These are phyloP conservation scores for Paramacrobiotus metropolitanus DNA, from an alignment of 1,140 invertebrate genomes.

Conservation along the genomic window DNA sequence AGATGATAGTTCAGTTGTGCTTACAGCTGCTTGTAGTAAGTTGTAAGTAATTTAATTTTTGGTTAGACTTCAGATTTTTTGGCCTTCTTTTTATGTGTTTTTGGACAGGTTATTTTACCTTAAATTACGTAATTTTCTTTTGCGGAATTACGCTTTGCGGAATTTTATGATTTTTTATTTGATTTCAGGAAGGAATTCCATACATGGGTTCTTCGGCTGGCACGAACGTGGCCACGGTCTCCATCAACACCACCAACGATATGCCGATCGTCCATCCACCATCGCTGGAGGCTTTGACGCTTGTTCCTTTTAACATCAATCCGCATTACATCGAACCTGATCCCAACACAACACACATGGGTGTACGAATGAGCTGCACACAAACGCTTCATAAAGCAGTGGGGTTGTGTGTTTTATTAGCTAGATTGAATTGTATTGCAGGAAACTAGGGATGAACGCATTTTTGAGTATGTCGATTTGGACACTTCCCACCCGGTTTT, in stretches of 20 bases:
- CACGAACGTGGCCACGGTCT: constrained; percentile 50
- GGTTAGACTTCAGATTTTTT: no score
- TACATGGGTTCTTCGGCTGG: constrained; percentile 59
- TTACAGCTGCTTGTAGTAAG: constrained; percentile 6
- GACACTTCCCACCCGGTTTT: not conserved
- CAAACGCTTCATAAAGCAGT: no score
- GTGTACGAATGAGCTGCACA: no score
- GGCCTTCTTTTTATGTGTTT: no score
- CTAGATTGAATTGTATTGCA: no score
- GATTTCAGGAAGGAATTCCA: constrained; percentile 31
- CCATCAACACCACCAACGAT: constrained; percentile 57
- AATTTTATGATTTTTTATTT: constrained; percentile 6
- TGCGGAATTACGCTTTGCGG: no score
- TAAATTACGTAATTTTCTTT: no score
- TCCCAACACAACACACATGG: constrained; percentile 37
- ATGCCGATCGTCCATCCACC: constrained; percentile 58
- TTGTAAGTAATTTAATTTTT: no score
- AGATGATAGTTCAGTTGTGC: not conserved
- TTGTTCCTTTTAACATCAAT: constrained; percentile 63
- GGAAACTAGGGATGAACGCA: constrained; percentile 37
- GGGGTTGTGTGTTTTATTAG: no score
- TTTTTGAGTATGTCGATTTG: constrained; percentile 38
- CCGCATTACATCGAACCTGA: constrained; percentile 49
- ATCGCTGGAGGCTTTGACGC: constrained; percentile 39
- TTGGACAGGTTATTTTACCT: no score